phyloP scores from a whole-genome alignment of 1,140 invertebrate genomes.

The Phocides pigmalion region DNA sequence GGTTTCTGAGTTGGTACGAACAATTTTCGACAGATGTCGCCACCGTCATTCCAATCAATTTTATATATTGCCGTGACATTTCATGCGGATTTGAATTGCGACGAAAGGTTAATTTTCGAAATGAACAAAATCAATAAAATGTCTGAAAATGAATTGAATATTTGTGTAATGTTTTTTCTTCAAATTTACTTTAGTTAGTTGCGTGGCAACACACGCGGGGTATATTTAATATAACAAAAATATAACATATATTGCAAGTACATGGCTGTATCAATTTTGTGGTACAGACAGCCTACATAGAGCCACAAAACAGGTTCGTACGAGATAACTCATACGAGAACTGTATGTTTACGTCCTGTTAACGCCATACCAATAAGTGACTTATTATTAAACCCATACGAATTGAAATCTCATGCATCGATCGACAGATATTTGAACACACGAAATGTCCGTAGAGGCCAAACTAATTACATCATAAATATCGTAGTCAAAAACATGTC shows the following conservation, averaged over 20 bases:
- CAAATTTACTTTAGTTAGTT: too few relatives aligned
- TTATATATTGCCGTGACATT: too few relatives aligned
- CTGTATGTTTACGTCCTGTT: conserved; percentile 14
- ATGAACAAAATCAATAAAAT: too few relatives aligned
- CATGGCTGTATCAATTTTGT: conserved; percentile 20
- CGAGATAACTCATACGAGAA: conserved; percentile 36
- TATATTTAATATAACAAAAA: too few relatives aligned
- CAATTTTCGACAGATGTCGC: too few relatives aligned
- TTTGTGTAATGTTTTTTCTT: too few relatives aligned
- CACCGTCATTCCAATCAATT: too few relatives aligned
- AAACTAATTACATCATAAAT: conserved; percentile 32
- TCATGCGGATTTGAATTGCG: too few relatives aligned
- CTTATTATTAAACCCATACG: conserved; percentile 20
- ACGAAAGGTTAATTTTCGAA: too few relatives aligned
- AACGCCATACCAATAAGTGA: conserved; percentile 20
- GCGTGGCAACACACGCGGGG: too few relatives aligned
- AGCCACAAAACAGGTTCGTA: conserved; percentile 41
- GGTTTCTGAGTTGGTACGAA: too few relatives aligned
- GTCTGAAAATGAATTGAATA: too few relatives aligned
- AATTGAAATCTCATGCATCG: background rate
- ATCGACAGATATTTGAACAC: conserved; percentile 4
- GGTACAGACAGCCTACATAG: conserved; percentile 42
- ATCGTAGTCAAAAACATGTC: conserved; percentile 31
- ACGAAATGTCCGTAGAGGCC: conserved; percentile 30
- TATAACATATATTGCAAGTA: background rate